Evolutionary conservation across 2,888 invertebrate genomes (phyloP), one percentile per base, ranked within the genome.

Genomic region (Cotesia congregata): DNA sequence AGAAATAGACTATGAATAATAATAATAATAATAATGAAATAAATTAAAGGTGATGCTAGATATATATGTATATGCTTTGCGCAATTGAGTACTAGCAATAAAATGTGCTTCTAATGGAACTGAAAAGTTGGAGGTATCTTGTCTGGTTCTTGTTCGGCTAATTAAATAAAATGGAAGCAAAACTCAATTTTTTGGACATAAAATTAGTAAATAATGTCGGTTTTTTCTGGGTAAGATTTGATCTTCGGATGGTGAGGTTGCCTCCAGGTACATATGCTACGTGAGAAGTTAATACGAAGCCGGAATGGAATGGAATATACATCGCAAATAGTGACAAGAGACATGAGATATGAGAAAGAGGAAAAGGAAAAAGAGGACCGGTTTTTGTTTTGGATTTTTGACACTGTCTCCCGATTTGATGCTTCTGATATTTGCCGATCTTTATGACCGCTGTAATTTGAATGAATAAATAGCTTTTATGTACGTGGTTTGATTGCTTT

Each of bases 1-100:
- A 61, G 40, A 39, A 40, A 40, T 12, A 7, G 9, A 62, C 15
- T 9, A 72, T 62, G 15, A 40, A 72, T 61, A 62, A 72, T 72
- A 62, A 72, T 71, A 17, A n/a, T 20, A 62, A 39, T 30, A 67
- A 38, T 64, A 15, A 17, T 17, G 17, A 38, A 67, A 20, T 67
- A 12, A 67, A 38, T 61, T 72, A 17, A 40, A 72, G 39, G 15
- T 59, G 39, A 12, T 67, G 67, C 30, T 6, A 67, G 30, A 67
- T 3, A 64, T 64, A 17, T 12, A 6, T 67, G 12, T 9, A 3
- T 30, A 30, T 30, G 30, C 30, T 30, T 30, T 30, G 30, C 30
- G 30, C 30, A 30, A 30, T 30, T 30, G 30, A 30, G 30, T 3
- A 30, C 30, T 30, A 30, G 30, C 30, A 50, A 50, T 50, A 50